A percentile compares a stretch with the other conserved stretches of the same genome.
Conservation (phyloP, 2,113 vertebrate genomes). For the Vidua chalybeata region DNA sequence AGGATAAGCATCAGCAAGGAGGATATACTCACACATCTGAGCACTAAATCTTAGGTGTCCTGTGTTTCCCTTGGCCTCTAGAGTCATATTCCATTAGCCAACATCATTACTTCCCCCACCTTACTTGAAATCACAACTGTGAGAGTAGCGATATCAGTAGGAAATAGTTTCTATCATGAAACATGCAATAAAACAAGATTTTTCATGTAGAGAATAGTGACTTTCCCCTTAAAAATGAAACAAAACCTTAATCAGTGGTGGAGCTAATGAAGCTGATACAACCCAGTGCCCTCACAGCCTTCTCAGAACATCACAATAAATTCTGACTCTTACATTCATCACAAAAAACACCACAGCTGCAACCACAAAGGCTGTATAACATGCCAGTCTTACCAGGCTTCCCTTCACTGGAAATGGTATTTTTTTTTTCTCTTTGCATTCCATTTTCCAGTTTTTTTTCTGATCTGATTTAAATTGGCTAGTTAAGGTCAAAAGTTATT, state of each 20-base stretch:
- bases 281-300: background rate
- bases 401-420: background rate
- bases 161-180: background rate
- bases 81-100: background rate
- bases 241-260: background rate
- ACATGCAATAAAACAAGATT: background rate
- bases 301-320: background rate
- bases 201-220: background rate
- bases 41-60: background rate
- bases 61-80: background rate
- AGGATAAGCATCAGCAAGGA: background rate
- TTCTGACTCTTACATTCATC: background rate
- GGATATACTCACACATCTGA: background rate
- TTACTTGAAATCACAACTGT: background rate
- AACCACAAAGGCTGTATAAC: background rate
- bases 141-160: background rate
- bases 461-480: background rate
- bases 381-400: background rate
- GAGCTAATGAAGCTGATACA: background rate
- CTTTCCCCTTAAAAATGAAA: background rate
- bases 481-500: background rate
- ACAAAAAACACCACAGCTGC: background rate
- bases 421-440: background rate
- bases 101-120: background rate
- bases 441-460: background rate